Conservation (phyloP, 2,113 vertebrate genomes). For the Thinocorus orbignyianus region DNA sequence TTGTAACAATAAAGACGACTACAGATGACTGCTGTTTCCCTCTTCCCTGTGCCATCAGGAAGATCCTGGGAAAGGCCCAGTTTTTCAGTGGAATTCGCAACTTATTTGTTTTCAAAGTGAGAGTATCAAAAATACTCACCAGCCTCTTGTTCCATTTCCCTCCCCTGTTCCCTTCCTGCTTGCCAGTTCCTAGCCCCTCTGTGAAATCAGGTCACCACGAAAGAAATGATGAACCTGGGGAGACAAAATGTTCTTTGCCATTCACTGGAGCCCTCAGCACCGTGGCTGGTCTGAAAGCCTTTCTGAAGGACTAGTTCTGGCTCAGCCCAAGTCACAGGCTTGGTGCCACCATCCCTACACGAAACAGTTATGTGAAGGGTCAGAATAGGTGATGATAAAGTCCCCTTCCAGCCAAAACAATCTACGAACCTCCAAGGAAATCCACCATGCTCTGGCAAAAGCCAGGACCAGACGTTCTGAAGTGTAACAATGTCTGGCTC, state of each 20-base stretch:
- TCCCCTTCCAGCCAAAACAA: conserved; percentile 39
- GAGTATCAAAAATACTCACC: neutral
- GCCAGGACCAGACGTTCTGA: neutral
- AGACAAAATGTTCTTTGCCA: neutral
- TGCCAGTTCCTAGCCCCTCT: neutral
- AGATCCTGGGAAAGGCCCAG: neutral
- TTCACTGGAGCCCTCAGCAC: neutral
- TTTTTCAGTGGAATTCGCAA: neutral
- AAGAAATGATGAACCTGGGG: neutral
- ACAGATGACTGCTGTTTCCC: neutral
- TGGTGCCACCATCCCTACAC: neutral
- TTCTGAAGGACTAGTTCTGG: neutral
- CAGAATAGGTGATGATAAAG: conserved; percentile 16
- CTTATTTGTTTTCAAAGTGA: neutral
- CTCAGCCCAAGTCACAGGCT: neutral
- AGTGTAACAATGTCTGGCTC: conserved; percentile 39
- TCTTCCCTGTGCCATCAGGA: neutral
- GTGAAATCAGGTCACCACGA: neutral
- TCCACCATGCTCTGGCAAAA: conserved; percentile 6
- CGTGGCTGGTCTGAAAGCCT: neutral
- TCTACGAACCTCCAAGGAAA: conserved; percentile 11
- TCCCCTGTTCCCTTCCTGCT: neutral
- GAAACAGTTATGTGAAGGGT: conserved; percentile 6
- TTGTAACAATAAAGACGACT: neutral
- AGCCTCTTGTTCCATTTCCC: neutral